Percentiles rank a stretch among this genome's conserved stretches.
Evolutionary conservation across 2,888 invertebrate species (phyloP).

Genomic region (Cremastinae sp.): DNA sequence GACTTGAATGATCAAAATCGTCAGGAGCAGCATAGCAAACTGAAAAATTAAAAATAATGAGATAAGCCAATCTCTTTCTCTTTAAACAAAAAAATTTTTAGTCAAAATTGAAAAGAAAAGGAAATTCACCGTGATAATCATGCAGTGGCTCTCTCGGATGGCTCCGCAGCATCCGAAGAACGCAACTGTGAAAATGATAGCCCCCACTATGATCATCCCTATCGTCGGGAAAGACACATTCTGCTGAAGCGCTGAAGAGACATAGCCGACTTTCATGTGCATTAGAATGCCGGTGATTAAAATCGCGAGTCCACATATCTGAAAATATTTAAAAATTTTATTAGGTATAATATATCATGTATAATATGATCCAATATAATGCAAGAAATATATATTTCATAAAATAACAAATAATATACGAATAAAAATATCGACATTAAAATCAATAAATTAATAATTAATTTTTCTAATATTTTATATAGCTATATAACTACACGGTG

Average conservation of each 20-base stretch:
- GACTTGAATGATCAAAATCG: conserved; percentile 88
- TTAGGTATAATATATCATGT: no score
- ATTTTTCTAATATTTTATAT: no score
- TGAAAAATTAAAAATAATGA: conserved; percentile 82
- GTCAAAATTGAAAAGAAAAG: neutral
- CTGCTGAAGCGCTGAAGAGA: conserved; percentile 78
- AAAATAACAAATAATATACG: no score
- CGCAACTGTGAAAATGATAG: conserved; percentile 82
- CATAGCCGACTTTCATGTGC: conserved; percentile 80
- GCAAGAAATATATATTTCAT: no score
- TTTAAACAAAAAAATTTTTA: conserved; percentile 15
- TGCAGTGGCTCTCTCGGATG: conserved; percentile 77
- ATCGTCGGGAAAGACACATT: conserved; percentile 83
- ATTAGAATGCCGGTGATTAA: conserved; percentile 85
- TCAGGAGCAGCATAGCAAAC: conserved; percentile 88
- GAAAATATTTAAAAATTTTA: conserved; percentile 66
- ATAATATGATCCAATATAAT: no score
- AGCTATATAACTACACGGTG: no score
- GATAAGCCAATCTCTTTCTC: conserved; percentile 44
- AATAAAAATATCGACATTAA: no score
- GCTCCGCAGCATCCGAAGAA: conserved; percentile 79
- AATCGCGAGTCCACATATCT: conserved; percentile 87
- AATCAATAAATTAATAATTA: no score
- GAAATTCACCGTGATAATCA: conserved; percentile 76
- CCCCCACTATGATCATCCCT: conserved; percentile 85